Evolutionary conservation across 2,797 vertebrate genomes (phyloP), one percentile per base, ranked within the genome.

Genomic region (Diplodus sargus): DNA sequence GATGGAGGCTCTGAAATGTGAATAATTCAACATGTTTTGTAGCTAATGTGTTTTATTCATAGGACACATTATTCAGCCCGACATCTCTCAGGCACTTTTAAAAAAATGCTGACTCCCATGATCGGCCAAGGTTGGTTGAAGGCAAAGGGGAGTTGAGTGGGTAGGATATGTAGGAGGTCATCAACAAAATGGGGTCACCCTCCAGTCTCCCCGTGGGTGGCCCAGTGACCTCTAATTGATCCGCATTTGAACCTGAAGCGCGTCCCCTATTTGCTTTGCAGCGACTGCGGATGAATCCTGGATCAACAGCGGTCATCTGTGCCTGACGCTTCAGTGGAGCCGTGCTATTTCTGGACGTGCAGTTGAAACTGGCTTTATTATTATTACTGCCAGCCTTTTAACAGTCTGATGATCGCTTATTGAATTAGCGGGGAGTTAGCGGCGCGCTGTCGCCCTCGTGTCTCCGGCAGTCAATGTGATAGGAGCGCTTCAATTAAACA

Each of bases 31-130:
- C 91, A 91, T 93, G 93, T 95, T 95, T 94, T 94, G 93, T 93
- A 91, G 92, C 92, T 94, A 94, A 94, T 94, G 94, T 94, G 91
- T 96, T 96, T 95, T 96, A 95, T 95, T 96, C 94, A 95, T 95
- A 91, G 91, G 87, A 91, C 94, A 88, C 90, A 94, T 95, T 94
- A 95, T 95, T 94, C 93, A 94, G 91, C 81, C 86, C 72, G 49
- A 89, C 91, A 86, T 94, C 91, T 93, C 90, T 67, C 83, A 91
- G 90, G 91, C 89, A 92, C 92, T 91, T 90, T 56, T 91, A 85
- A 59, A 76, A 91, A 94, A 94, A 88, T 51, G 90, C 92, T 93
- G 93, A 94, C 89, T 91, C 87, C 69, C 70, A 2, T 91, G 87
- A 91, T 90, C 64, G 60, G 74, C 81, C 85, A 85, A 92, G 91